These are phyloP conservation scores for Acrobasis consociella DNA, from an alignment of 2,888 invertebrate species.

Conservation along the genomic window DNA sequence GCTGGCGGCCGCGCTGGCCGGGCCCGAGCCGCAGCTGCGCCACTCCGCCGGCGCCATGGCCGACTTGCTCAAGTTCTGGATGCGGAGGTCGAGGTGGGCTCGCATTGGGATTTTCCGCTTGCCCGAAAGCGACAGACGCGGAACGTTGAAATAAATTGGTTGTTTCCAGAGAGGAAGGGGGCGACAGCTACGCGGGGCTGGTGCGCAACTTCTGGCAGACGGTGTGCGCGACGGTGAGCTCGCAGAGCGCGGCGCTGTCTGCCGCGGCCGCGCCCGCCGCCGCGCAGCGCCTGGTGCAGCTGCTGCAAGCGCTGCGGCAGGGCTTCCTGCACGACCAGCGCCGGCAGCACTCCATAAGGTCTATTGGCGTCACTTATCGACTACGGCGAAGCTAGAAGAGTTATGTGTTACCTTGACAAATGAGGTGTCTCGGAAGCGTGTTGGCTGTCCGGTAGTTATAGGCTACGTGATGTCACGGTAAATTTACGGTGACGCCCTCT, in stretches of 20 bases:
- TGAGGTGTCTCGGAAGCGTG: too few species aligned
- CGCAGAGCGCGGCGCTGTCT: conserved; percentile 49
- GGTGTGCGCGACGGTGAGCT: conserved; percentile 49
- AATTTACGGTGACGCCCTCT: too few species aligned
- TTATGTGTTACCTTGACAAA: too few species aligned
- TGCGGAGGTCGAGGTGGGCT: conserved; percentile 43
- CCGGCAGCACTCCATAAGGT: conserved; percentile 53
- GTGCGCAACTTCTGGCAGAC: conserved; percentile 69
- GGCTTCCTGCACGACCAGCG: conserved; percentile 45
- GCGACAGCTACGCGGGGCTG: conserved; percentile 55
- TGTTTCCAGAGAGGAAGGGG: conserved; percentile 34
- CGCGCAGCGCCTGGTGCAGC: conserved; percentile 50
- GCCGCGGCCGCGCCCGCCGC: conserved; percentile 65
- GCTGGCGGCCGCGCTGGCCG: conserved; percentile 45
- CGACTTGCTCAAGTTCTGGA: conserved; percentile 58
- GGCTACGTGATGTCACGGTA: too few species aligned
- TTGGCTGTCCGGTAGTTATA: too few species aligned
- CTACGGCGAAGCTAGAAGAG: too few species aligned
- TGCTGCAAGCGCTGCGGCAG: conserved; percentile 54
- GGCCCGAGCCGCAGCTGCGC: conserved; percentile 43
- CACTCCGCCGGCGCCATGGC: conserved; percentile 52
- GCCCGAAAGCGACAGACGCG: too few species aligned
- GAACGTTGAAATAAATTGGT: too few species aligned
- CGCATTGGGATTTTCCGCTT: neutral
- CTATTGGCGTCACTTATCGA: too few species aligned